A percentile compares a stretch with the other conserved stretches of the same genome.
These are phyloP conservation scores for Protonibea diacanthus DNA, from an alignment of 2,797 vertebrate genomes.

Conservation along the genomic window DNA sequence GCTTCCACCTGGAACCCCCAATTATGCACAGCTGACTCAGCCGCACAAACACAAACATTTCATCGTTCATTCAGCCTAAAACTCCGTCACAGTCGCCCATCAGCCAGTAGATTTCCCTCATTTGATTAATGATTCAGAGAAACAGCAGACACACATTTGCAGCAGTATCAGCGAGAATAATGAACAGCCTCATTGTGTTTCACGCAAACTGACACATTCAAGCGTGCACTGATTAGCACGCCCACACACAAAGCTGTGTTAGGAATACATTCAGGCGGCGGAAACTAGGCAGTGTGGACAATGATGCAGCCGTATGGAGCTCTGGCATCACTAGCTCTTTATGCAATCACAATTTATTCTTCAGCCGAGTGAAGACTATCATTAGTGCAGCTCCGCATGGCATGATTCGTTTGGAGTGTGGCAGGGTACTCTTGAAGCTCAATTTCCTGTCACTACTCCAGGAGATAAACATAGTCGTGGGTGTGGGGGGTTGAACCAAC, in stretches of 20 bases:
- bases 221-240: not conserved
- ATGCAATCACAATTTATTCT: not conserved
- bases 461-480: no score
- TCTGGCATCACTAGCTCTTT: not conserved
- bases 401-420: not conserved
- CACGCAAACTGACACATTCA: not conserved
- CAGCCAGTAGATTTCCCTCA: no score
- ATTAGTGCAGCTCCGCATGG: not conserved
- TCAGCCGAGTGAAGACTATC: not conserved
- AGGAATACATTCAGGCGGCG: no score
- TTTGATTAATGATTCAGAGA: no score
- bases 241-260: not conserved
- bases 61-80: no score
- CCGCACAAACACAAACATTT: not conserved
- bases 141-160: not conserved
- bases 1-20: not conserved
- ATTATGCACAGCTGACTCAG: not conserved
- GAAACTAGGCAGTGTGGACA: not conserved
- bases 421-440: not conserved
- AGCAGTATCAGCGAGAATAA: no score
- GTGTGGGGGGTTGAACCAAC: no score
- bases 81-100: no score
- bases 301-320: not conserved
- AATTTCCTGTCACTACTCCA: not conserved
- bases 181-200: no score